Evolutionary conservation across 1,140 invertebrate genomes (phyloP).

Genomic region (Apocrypta bakeri): DNA sequence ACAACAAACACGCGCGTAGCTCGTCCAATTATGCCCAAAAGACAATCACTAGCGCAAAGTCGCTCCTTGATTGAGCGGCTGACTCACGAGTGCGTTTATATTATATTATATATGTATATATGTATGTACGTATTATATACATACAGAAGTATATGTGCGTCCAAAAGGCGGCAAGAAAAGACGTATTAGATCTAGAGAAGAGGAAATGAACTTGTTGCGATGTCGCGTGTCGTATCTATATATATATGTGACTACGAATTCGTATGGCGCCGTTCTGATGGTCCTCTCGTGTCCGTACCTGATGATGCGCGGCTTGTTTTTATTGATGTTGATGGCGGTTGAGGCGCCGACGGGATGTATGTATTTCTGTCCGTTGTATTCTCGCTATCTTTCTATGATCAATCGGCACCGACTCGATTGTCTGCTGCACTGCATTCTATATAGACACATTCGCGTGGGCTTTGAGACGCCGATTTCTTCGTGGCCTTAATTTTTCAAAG

Average conservation of each 20-base stretch:
- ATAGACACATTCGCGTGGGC: not conserved
- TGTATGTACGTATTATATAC: too few relatives aligned
- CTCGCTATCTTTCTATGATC: not conserved
- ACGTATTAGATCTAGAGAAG: not conserved
- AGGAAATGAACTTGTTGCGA: not conserved
- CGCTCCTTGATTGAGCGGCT: conserved; percentile 69
- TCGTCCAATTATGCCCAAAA: conserved; percentile 65
- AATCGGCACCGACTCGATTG: not conserved
- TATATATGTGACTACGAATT: not conserved
- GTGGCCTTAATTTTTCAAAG: not conserved
- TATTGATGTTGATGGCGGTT: not conserved
- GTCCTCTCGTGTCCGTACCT: not conserved
- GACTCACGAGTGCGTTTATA: conserved; percentile 64
- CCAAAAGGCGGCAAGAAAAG: conserved; percentile 7
- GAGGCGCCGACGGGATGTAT: not conserved
- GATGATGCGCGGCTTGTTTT: not conserved
- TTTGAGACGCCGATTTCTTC: not conserved
- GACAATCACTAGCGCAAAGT: conserved; percentile 70
- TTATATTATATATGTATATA: too few relatives aligned
- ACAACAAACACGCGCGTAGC: not conserved
- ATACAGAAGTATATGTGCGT: too few relatives aligned
- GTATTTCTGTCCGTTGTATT: not conserved
- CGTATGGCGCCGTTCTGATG: not conserved
- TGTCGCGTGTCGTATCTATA: conserved; percentile 2
- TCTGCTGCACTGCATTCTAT: too few relatives aligned